A percentile compares a stretch with the other conserved stretches of the same genome.
phyloP scores from a whole-genome alignment of 2,113 vertebrate species.

The Psammodynastes pulverulentus region DNA sequence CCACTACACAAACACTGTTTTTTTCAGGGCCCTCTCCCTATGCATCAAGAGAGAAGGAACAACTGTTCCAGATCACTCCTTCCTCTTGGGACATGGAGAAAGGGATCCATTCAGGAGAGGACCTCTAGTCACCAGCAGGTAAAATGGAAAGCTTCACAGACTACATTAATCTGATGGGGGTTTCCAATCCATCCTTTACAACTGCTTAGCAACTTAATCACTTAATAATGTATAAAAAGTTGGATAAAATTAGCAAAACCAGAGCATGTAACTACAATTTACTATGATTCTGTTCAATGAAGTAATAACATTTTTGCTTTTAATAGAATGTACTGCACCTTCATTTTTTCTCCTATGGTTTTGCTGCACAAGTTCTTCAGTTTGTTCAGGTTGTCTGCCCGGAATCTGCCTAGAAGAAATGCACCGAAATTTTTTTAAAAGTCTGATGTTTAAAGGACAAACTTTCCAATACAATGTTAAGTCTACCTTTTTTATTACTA shows the following conservation, averaged over 20 bases:
- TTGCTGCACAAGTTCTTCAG: constrained; percentile 97
- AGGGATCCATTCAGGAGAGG: background rate
- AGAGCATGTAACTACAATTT: background rate
- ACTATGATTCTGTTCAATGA: background rate
- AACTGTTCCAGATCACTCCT: background rate
- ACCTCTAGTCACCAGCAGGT: background rate
- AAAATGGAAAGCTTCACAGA: background rate
- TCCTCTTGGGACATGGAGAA: background rate
- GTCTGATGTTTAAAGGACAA: background rate
- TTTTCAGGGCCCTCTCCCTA: background rate
- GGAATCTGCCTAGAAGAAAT: constrained; percentile 84
- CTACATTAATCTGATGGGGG: background rate
- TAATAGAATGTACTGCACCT: constrained; percentile 71
- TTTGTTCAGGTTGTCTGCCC: constrained; percentile 93
- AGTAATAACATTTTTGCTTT: background rate
- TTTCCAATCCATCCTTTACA: background rate
- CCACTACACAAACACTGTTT: background rate
- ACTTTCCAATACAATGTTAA: background rate
- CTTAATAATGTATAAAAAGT: background rate
- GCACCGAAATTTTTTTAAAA: background rate
- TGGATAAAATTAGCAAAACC: background rate
- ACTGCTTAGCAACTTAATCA: background rate
- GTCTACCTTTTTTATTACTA: background rate
- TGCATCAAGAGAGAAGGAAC: background rate
- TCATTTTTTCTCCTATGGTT: constrained; percentile 97